These are phyloP conservation scores for Caenorhabditis sp. DNA, from an alignment of 2,888 invertebrate genomes.

Conservation along the genomic window DNA sequence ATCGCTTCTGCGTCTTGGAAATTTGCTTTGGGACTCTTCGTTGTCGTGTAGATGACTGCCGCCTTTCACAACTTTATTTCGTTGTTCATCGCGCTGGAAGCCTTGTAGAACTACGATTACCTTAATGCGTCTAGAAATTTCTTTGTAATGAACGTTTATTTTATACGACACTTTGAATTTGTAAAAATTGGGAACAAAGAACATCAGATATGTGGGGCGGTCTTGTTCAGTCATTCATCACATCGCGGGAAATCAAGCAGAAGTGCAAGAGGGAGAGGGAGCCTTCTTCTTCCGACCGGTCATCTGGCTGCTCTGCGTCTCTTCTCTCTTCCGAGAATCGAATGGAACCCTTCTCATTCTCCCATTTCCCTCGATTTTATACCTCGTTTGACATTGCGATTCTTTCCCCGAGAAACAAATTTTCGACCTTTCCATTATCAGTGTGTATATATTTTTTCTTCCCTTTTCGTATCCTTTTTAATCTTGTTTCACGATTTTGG, in stretches of 20 bases:
- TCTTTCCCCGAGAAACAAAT: neutral
- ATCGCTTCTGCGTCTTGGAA: conserved; percentile 5
- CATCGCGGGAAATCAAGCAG: neutral
- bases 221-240: neutral
- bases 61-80: conserved; percentile 4
- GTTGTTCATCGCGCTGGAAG: conserved; percentile 25
- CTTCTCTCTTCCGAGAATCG: neutral
- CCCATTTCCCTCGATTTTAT: neutral
- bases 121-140: conserved; percentile 20
- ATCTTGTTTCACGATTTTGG: no score
- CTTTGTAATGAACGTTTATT: conserved; percentile 7
- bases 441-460: no score
- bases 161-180: neutral
- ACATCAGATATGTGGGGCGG: no score
- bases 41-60: conserved; percentile 20
- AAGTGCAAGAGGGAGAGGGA: conserved; percentile 3
- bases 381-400: conserved; percentile 9
- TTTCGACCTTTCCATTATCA: neutral
- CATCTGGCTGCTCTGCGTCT: conserved; percentile 19
- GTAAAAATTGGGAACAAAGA: no score
- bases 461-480: no score
- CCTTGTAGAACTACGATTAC: conserved; percentile 23
- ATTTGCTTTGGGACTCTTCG: conserved; percentile 4
- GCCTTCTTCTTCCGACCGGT: conserved; percentile 7
- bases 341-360: conserved; percentile 10